Percentiles rank a stretch among this genome's conserved stretches.
Conservation (phyloP, 64 coral and sea anemone species). For the Pocillopora verrucosa region DNA sequence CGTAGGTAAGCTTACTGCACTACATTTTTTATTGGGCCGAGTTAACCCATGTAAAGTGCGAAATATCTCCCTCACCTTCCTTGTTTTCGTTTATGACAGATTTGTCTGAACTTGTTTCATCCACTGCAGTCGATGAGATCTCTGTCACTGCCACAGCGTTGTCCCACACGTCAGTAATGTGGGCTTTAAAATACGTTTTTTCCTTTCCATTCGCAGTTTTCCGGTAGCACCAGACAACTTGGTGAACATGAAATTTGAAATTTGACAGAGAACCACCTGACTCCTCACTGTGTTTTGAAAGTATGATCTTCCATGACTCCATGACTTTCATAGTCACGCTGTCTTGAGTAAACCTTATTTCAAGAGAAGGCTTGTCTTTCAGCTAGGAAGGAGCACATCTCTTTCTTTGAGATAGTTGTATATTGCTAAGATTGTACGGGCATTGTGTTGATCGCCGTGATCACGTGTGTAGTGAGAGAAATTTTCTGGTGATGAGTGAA, state of each 20-base stretch:
- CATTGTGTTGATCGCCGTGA: too few relatives aligned
- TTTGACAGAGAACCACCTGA: slow-evolving; percentile 19
- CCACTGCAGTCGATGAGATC: too few relatives aligned
- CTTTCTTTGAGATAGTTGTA: slow-evolving; percentile 38
- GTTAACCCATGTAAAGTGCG: too few relatives aligned
- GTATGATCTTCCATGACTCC: slow-evolving; percentile 21
- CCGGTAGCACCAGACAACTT: slow-evolving; percentile 43
- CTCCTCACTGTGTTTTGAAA: not conserved
- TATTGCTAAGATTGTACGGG: not conserved
- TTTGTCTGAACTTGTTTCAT: too few relatives aligned
- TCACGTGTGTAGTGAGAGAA: too few relatives aligned
- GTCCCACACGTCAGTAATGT: slow-evolving; percentile 25
- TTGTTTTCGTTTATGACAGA: too few relatives aligned
- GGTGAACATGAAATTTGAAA: slow-evolving; percentile 23
- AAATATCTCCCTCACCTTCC: too few relatives aligned
- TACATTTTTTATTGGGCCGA: too few relatives aligned
- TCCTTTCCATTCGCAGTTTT: slow-evolving; percentile 28
- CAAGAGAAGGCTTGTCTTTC: slow-evolving; percentile 23
- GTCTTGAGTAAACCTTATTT: slow-evolving; percentile 43
- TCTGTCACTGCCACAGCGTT: not conserved
- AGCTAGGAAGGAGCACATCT: slow-evolving; percentile 39
- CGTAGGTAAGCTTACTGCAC: too few relatives aligned
- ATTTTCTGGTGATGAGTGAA: too few relatives aligned
- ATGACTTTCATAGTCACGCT: slow-evolving; percentile 2
- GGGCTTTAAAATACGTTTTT: slow-evolving; percentile 13